Conservation (phyloP, 2,888 invertebrate species). For the Sclerodermus sp. region DNA sequence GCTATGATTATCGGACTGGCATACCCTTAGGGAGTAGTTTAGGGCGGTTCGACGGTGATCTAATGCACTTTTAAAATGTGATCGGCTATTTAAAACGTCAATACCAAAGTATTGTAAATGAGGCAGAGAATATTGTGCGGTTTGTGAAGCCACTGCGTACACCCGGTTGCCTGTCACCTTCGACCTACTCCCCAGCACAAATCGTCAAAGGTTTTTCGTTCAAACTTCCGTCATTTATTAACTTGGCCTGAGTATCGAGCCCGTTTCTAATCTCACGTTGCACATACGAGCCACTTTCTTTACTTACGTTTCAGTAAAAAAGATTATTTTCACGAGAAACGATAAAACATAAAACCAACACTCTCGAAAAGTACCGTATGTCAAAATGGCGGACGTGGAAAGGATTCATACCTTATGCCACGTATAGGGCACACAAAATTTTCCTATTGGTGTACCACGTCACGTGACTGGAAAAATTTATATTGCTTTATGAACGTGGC, state of each 20-base stretch:
- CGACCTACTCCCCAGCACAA: constrained; percentile 49
- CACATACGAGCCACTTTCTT: constrained; percentile 29
- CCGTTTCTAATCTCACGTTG: constrained; percentile 21
- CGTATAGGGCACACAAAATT: constrained; percentile 65
- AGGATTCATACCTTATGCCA: constrained; percentile 76
- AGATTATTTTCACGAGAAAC: constrained; percentile 65
- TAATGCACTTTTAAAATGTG: constrained; percentile 28
- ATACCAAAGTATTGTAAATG: constrained; percentile 26
- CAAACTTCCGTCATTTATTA: constrained; percentile 28
- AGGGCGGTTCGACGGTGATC: constrained; percentile 27
- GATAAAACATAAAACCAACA: constrained; percentile 71
- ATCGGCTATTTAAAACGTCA: constrained; percentile 30
- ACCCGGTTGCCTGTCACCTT: constrained; percentile 53
- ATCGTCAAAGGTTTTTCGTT: constrained; percentile 32
- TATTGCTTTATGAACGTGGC: not conserved
- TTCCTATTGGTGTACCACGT: constrained; percentile 39
- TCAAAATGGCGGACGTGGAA: constrained; percentile 85
- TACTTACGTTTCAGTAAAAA: constrained; percentile 59
- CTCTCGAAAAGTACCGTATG: constrained; percentile 73
- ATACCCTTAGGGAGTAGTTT: constrained; percentile 30
- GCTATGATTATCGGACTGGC: constrained; percentile 33
- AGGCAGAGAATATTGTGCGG: constrained; percentile 30
- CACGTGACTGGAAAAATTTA: constrained; percentile 36
- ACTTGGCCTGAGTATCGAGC: constrained; percentile 19
- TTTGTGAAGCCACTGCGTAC: constrained; percentile 43